Base-by-base conservation (phyloP, 2,797 vertebrate species). In the Peromyscus attwateri region DNA sequence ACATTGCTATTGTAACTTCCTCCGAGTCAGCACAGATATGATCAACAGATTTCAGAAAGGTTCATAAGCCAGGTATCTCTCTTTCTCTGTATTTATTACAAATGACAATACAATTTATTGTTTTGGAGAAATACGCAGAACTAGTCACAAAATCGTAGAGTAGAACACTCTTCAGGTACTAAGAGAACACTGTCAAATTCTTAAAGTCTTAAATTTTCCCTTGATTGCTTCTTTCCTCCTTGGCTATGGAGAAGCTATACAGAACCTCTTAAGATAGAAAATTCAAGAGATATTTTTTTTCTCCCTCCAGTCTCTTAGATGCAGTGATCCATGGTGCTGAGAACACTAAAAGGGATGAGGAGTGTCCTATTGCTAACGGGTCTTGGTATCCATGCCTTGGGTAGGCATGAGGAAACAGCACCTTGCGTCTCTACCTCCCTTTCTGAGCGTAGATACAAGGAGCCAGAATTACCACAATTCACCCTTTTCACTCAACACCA, bases 81-180 rank as follows among this genome's bases (percentile, higher is more conserved):
- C 70, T 70, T 55, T 60, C 87, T 68, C 34, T n/a, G 84, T 93
- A 34, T 21, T 94, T 85, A 62, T 62, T 88, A 68, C 40, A n/a
- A 81, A 46, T 25, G 43, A 68, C 3, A 37, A 5, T 29, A 29
- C 75, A 84, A 12, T 34, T 46, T n/a, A 66, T 16, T 71, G 11
- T 34, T 60, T 68, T 0, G 0, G 16, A 92, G 55, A 52, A 52
- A 6, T 21, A 84, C 7, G 4, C 29, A 85, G 66, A 31, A 5
- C 77, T 85, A 66, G 19, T 57, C 27, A 71, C 17, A 89, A 37
- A 89, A 71, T 5, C 4, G 4, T 34, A n/a, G 27, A n/a, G 1
- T 8, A 3, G 11, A 77, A 68, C 0, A 31, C 1, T 79, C 3
- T 25, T 9, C 29, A 68, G 14, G 57, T 43, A 81, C 62, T 40